Evolutionary conservation across 2,113 vertebrate genomes (phyloP), one percentile per base, ranked within the genome.

Genomic region (Pardalotus punctatus): DNA sequence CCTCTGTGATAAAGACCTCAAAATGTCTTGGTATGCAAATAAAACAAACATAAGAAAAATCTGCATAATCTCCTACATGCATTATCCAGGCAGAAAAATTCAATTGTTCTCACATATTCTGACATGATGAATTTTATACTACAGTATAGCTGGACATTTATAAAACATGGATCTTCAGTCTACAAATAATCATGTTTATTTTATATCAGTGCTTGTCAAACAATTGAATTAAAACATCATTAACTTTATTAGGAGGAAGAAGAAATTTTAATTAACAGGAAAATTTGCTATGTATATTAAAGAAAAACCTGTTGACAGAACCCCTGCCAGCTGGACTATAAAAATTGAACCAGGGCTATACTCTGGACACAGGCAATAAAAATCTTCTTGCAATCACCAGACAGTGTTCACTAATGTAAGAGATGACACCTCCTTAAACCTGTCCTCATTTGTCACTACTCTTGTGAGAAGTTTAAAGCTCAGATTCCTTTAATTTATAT

Each of bases 1-100:
- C 36, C 38, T 67, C 47, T 56, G 19, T 3, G 5, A 83, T 85
- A 77, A 92, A 86, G 87, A 88, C 51, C 64, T 93, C 53, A 82
- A 94, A 91, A 88, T 71, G 71, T 86, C 70, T 91, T 73, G 45
- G 38, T 12, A 87, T 81, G 61, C 38, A 91, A 93, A 94, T 65
- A 80, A 91, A 91, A 74, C 56, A 93, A 93, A 86, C 24, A 33
- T 56, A 88, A 73, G 61, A 82, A 90, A 33, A 89, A 96, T 85
- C 35, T 96, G 50, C 71, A 80, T 91, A 73, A 90, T 96, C 50
- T 64, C 35, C 66, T 86, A 23, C 16, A 81, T 77, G 22, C 24
- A 47, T 66, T 90, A 85, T 43, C 19, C 54, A 88, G 58, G 14
- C 28, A 83, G 51, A 80, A 35, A 92, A 93, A 80, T 76, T n/a